These are phyloP conservation scores for Gasterosteus aculeatus DNA, from an alignment of 2,113 vertebrate species.

Conservation along the genomic window DNA sequence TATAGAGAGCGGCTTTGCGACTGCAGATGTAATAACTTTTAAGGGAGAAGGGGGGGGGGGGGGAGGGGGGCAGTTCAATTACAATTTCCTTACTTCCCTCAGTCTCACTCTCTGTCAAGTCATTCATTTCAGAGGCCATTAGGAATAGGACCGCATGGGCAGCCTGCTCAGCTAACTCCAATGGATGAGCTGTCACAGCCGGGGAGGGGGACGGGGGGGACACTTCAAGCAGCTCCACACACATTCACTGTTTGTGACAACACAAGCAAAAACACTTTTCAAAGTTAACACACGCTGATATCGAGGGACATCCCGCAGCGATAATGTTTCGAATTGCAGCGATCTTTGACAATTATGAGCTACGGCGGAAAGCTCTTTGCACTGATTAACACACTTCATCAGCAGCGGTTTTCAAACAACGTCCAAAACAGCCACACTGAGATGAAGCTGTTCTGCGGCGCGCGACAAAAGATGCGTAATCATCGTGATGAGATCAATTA, in stretches of 20 bases:
- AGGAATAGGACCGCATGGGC: slow-evolving; percentile 55
- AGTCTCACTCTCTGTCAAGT: slow-evolving; percentile 68
- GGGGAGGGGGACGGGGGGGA: not conserved
- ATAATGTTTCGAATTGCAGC: slow-evolving; percentile 54
- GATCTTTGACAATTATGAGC: slow-evolving; percentile 53
- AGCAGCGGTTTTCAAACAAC: slow-evolving; percentile 22
- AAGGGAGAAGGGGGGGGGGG: slow-evolving; percentile 59
- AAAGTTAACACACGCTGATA: slow-evolving; percentile 17
- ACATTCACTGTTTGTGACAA: slow-evolving; percentile 41
- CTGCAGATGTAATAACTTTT: slow-evolving; percentile 76
- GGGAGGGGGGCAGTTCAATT: slow-evolving; percentile 70
- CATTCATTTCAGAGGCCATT: slow-evolving; percentile 81
- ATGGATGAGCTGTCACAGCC: slow-evolving; percentile 76
- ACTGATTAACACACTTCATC: slow-evolving; percentile 20
- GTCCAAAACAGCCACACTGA: slow-evolving; percentile 24
- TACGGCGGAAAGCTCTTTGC: slow-evolving; percentile 29
- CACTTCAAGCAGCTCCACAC: slow-evolving; percentile 56
- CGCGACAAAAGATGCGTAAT: slow-evolving; percentile 18
- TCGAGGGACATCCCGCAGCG: slow-evolving; percentile 25
- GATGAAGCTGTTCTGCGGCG: not conserved
- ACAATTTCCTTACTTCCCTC: slow-evolving; percentile 73
- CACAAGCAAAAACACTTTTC: slow-evolving; percentile 25
- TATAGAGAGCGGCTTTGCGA: slow-evolving; percentile 68
- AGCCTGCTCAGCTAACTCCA: slow-evolving; percentile 65
- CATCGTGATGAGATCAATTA: slow-evolving; percentile 1